Evolutionary conservation across 2,113 vertebrate species (phyloP), one percentile per base, ranked within the genome.

Genomic region (Calonectris borealis): DNA sequence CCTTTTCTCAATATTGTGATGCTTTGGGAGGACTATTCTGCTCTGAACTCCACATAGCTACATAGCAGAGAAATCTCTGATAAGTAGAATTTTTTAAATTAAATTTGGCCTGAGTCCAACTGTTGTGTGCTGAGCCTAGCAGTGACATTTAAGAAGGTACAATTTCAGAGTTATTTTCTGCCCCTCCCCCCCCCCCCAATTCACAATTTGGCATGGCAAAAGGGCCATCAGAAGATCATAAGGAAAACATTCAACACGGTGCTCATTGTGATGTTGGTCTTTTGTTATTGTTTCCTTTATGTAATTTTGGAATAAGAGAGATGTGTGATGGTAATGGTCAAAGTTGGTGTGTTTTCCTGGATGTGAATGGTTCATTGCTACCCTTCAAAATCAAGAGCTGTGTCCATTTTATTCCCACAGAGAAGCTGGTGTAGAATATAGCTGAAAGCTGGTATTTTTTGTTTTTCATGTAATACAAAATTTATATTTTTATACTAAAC

Each of bases 121-220:
- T 29, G 29, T 26, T 46, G 64, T n/a, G 38, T 44, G 34, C 52
- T 58, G 46, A 85, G 32, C 48, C 25, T 54, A 40, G 38, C 31
- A 57, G 48, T 3, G 6, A 17, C 36, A 57, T 49, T 82, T 44
- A 49, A 19, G 13, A 32, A 31, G 29, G 22, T 18, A 76, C 13
- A 9, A 29, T 64, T 90, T 72, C 70, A 62, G 78, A 79, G 51
- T 8, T 66, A 3, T 85, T 83, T 96, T 62, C 66, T 79, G 19
- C 2, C 13, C 21, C 18, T 25, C 44, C 1, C 6, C 16, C 2
- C 13, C 21, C 18, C 27, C 44, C 1, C 6, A 64, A 2, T 42
- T 80, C 51, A 44, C 40, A 89, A 16, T 69, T 38, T 91, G 81
- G 15, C 26, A 8, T 51, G 51, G 19, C 34, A 57, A 42, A 65